A percentile compares a stretch with the other conserved stretches of the same genome.
phyloP scores from a whole-genome alignment of 2,113 vertebrate species.

The Mus pahari region DNA sequence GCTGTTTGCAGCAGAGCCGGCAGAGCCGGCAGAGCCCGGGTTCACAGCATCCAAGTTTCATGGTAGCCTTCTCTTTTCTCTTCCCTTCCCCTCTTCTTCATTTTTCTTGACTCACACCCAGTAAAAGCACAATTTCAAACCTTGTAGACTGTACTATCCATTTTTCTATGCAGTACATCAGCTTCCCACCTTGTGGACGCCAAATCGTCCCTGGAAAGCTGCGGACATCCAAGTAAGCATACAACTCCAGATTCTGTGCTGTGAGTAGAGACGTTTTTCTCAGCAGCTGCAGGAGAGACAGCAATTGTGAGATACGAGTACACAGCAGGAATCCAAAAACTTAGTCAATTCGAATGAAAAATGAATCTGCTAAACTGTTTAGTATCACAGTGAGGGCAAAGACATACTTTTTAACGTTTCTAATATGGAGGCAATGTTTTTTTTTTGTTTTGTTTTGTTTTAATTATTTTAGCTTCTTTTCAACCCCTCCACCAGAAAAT shows the following conservation, averaged over 20 bases:
- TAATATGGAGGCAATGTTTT: conserved; percentile 24
- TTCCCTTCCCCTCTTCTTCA: neutral
- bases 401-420: conserved; percentile 19
- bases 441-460: too few species aligned
- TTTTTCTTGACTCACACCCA: neutral
- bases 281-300: neutral
- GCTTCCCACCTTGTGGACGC: neutral
- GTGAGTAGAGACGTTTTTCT: conserved; percentile 16
- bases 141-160: neutral
- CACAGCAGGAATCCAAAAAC: conserved; percentile 17
- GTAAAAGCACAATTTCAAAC: neutral
- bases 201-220: conserved; percentile 1
- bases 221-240: neutral
- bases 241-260: conserved; percentile 17
- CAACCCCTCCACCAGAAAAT: neutral
- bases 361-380: conserved; percentile 26
- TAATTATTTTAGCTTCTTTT: neutral
- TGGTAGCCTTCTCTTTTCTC: neutral
- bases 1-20: neutral
- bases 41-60: neutral
- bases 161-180: neutral
- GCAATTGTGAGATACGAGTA: neutral
- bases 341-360: conserved; percentile 56
- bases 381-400: neutral
- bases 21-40: neutral